Evolutionary conservation across 2,888 invertebrate species (phyloP).

Genomic region (Sylvicola cinctus): DNA sequence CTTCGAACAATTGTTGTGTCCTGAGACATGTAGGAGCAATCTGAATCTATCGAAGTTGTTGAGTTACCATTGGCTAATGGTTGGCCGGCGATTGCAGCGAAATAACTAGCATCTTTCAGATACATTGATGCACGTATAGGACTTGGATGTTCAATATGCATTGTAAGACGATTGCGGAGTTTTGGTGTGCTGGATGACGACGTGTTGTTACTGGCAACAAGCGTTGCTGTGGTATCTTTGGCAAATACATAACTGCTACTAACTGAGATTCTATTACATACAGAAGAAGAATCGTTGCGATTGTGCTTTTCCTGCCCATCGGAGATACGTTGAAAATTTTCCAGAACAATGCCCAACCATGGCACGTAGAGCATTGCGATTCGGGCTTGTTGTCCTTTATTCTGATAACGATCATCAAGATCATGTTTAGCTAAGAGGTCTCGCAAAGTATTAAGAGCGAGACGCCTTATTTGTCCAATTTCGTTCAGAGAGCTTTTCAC

Average conservation of each 20-base stretch:
- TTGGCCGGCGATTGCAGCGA: conserved; percentile 51
- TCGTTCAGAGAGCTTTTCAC: conserved; percentile 71
- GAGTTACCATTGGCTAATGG: conserved; percentile 43
- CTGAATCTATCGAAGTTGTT: conserved; percentile 58
- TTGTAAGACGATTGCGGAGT: conserved; percentile 38
- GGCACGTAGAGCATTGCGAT: conserved; percentile 84
- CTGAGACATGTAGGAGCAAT: conserved; percentile 35
- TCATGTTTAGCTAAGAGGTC: conserved; percentile 87
- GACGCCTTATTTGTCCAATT: conserved; percentile 58
- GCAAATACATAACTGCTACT: conserved; percentile 35
- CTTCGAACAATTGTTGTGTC: conserved; percentile 35
- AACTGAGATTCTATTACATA: conserved; percentile 29
- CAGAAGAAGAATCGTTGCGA: conserved; percentile 21
- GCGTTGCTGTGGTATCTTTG: conserved; percentile 23
- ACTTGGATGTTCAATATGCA: conserved; percentile 50
- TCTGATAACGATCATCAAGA: conserved; percentile 74
- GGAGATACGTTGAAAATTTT: conserved; percentile 59
- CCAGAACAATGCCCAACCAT: conserved; percentile 70
- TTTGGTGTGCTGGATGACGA: conserved; percentile 32
- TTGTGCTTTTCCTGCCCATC: conserved; percentile 21
- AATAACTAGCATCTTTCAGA: conserved; percentile 53
- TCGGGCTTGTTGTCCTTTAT: conserved; percentile 59
- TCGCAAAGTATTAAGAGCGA: conserved; percentile 59
- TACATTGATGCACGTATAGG: conserved; percentile 48
- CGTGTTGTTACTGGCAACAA: conserved; percentile 13